Evolutionary conservation across 2,888 invertebrate genomes (phyloP).

Genomic region (Trisateles emortualis): DNA sequence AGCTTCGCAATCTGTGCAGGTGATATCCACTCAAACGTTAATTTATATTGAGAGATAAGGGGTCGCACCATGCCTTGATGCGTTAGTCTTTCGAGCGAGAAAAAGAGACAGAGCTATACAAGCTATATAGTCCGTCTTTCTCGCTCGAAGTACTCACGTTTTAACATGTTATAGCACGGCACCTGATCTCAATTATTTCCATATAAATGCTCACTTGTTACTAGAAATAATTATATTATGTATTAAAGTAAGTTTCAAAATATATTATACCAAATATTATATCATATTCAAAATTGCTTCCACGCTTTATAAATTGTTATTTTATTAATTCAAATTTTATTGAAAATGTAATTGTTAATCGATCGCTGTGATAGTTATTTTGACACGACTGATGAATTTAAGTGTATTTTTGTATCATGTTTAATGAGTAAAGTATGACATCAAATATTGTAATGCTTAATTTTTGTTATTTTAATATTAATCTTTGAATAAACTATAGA

Average conservation of each 20-base stretch:
- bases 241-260: constrained; percentile 16
- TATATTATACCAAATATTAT: constrained; percentile 40
- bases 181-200: constrained; percentile 30
- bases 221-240: constrained; percentile 6
- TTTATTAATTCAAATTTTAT: constrained; percentile 43
- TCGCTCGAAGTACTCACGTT: too few species aligned
- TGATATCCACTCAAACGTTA: constrained; percentile 59
- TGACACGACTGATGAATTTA: constrained; percentile 70
- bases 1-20: constrained; percentile 73
- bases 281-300: constrained; percentile 33
- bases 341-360: constrained; percentile 34
- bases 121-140: too few species aligned
- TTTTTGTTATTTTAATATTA: constrained; percentile 28
- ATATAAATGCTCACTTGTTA: constrained; percentile 39
- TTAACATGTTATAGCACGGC: too few species aligned
- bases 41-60: constrained; percentile 12
- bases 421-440: constrained; percentile 25
- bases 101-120: too few species aligned
- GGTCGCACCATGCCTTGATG: too few species aligned
- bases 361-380: constrained; percentile 74
- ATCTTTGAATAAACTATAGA: constrained; percentile 24
- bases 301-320: constrained; percentile 37
- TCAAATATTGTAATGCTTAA: constrained; percentile 36
- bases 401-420: constrained; percentile 68
- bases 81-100: too few species aligned